Conservation (phyloP, 2,888 invertebrate genomes). For the Heliothis peltigera region DNA sequence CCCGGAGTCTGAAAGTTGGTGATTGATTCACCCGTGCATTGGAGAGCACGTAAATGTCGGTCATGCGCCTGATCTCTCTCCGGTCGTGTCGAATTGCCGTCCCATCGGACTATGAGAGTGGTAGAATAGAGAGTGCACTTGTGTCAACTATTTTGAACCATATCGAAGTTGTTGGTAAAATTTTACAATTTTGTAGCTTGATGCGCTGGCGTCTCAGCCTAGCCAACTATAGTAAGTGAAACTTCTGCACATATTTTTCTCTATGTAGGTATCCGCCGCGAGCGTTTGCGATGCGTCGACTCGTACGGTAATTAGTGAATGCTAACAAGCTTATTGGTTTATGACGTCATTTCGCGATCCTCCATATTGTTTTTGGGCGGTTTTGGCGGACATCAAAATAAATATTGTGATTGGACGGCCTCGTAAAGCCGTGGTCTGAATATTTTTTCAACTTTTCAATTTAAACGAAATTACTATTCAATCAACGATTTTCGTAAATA, state of each 20-base stretch:
- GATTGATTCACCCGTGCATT: too few relatives aligned
- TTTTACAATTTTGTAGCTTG: too few relatives aligned
- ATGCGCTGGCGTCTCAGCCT: too few relatives aligned
- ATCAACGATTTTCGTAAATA: conserved; percentile 1
- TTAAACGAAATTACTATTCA: background rate
- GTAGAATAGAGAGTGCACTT: too few relatives aligned
- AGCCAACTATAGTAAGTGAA: background rate
- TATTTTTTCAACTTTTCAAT: background rate
- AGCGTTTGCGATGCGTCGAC: conserved; percentile 19
- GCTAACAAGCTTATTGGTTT: conserved; percentile 36
- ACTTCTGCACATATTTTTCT: background rate
- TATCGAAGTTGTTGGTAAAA: too few relatives aligned
- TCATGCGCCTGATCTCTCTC: too few relatives aligned
- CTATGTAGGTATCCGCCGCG: background rate
- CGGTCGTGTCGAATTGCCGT: too few relatives aligned
- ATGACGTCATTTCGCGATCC: conserved; percentile 23
- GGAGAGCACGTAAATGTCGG: too few relatives aligned
- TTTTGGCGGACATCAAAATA: conserved; percentile 1
- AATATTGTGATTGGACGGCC: background rate
- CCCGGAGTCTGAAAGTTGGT: too few relatives aligned
- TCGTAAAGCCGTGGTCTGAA: background rate
- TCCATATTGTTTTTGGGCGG: conserved; percentile 15
- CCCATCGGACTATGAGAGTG: too few relatives aligned
- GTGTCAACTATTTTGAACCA: too few relatives aligned
- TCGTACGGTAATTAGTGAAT: conserved; percentile 39